Evolutionary conservation across 2,113 vertebrate species (phyloP).

Genomic region (Cyprinodon variegatus): DNA sequence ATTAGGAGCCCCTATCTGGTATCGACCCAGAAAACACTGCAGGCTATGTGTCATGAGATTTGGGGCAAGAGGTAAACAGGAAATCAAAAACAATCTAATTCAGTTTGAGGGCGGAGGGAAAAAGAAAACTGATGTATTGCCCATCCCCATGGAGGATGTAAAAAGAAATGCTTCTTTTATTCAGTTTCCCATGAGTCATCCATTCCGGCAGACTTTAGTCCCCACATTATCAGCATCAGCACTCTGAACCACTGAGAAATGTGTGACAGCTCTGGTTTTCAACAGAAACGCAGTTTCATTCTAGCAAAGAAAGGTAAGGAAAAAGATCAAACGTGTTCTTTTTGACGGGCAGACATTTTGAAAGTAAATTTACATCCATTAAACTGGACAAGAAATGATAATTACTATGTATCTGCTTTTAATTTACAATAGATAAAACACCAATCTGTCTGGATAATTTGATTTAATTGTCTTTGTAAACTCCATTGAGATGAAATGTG

Average conservation of each 20-base stretch:
- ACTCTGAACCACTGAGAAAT: neutral
- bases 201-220: constrained; percentile 30
- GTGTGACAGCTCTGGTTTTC: constrained; percentile 24
- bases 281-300: neutral
- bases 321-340: constrained; percentile 16
- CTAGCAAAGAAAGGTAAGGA: constrained; percentile 8
- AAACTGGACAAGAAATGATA: constrained; percentile 37
- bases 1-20: constrained; percentile 43
- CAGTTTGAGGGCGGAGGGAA: constrained; percentile 58
- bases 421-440: constrained; percentile 39
- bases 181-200: constrained; percentile 25
- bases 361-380: constrained; percentile 15
- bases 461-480: no score
- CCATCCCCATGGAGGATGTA: constrained; percentile 24
- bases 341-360: constrained; percentile 21
- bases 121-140: constrained; percentile 46
- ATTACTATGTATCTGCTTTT: constrained; percentile 27
- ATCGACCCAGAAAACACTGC: constrained; percentile 58
- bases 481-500: neutral
- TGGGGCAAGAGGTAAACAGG: constrained; percentile 64
- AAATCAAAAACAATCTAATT: constrained; percentile 74
- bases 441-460: neutral
- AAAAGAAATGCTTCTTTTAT: constrained; percentile 51
- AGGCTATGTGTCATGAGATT: constrained; percentile 52
- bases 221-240: constrained; percentile 17